Percentiles rank a stretch among this genome's conserved stretches.
Conservation (phyloP, 2,797 vertebrate genomes). For the Cetoscarus ocellatus region DNA sequence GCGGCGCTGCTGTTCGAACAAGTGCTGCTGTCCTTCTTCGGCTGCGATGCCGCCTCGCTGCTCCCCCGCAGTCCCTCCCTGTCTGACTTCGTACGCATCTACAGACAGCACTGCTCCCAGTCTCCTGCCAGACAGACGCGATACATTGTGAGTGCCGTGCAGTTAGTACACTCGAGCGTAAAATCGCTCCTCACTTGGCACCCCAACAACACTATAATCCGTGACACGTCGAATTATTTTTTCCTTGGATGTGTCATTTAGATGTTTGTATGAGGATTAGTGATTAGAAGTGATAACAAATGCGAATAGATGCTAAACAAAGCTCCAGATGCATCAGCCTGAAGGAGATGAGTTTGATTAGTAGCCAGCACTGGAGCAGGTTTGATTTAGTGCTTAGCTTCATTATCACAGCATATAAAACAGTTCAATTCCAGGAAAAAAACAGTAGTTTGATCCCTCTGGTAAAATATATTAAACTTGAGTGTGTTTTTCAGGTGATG, state of each 20-base stretch:
- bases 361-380: constrained; percentile 9
- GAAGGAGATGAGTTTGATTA: constrained; percentile 16
- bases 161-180: constrained; percentile 17
- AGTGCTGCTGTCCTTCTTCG: constrained; percentile 89
- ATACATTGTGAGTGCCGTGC: constrained; percentile 90
- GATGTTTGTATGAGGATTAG: constrained; percentile 36
- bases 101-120: constrained; percentile 84
- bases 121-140: constrained; percentile 86
- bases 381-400: constrained; percentile 33
- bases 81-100: constrained; percentile 93
- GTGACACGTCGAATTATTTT: constrained; percentile 8
- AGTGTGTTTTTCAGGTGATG: constrained; percentile 88
- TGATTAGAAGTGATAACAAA: constrained; percentile 40
- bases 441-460: constrained; percentile 8
- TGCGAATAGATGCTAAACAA: constrained; percentile 45
- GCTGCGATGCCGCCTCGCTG: constrained; percentile 70
- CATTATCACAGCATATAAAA: background rate
- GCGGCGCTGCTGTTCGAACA: constrained; percentile 90
- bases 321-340: constrained; percentile 37
- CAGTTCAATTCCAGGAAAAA: background rate
- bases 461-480: background rate
- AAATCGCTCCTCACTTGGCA: constrained; percentile 29
- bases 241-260: constrained; percentile 22
- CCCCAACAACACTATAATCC: constrained; percentile 15
- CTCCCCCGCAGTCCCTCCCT: constrained; percentile 86